A percentile compares a stretch with the other conserved stretches of the same genome.
These are phyloP conservation scores for Chelonoidis abingdonii DNA, from an alignment of 2,113 vertebrate genomes.

Conservation along the genomic window DNA sequence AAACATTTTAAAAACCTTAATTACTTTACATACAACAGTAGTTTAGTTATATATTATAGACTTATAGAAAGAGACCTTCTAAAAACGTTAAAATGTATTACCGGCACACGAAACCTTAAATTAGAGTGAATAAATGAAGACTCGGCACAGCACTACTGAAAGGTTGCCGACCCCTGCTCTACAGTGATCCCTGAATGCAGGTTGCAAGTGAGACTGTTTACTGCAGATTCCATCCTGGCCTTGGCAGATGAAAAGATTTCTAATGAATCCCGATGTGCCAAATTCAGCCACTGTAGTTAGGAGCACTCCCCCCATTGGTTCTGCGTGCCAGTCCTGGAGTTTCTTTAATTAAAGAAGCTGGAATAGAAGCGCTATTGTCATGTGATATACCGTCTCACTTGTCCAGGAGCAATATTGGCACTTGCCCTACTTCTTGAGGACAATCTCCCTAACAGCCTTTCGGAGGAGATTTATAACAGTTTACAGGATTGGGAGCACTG, in stretches of 20 bases:
- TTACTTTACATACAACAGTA: no score
- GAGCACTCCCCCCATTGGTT: background rate
- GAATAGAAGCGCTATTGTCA: background rate
- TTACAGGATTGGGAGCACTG: background rate
- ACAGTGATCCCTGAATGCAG: conserved; percentile 39
- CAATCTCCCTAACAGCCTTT: background rate
- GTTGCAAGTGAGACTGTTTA: conserved; percentile 49
- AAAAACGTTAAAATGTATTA: no score
- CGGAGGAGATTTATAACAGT: background rate
- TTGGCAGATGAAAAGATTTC: conserved; percentile 43
- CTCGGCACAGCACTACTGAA: no score
- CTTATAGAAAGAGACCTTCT: no score
- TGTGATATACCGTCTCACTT: background rate
- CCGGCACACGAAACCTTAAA: no score
- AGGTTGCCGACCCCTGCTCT: background rate
- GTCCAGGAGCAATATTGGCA: background rate
- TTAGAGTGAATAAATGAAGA: no score
- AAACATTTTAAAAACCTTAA: no score
- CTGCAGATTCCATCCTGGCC: background rate
- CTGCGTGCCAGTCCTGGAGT: background rate
- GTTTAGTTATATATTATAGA: no score
- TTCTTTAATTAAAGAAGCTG: conserved; percentile 40
- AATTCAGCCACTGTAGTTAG: background rate
- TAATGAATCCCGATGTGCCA: background rate
- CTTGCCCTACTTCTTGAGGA: background rate